phyloP scores from a whole-genome alignment of 2,888 invertebrate genomes.

The Apamea epomidion region DNA sequence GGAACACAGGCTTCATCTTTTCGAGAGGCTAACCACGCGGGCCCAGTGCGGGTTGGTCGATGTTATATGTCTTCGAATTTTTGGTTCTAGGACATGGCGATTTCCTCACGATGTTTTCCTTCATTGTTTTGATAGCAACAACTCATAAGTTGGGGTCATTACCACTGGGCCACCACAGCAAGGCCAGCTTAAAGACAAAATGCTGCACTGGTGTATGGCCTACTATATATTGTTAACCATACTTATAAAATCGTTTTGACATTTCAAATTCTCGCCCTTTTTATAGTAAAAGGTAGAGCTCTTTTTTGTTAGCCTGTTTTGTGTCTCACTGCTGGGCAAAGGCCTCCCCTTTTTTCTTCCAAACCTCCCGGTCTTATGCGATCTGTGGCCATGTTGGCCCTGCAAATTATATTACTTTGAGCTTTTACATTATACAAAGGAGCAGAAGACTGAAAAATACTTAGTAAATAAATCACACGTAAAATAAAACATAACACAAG shows the following conservation, averaged over 20 bases:
- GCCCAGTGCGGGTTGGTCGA: neutral
- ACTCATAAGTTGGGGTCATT: neutral
- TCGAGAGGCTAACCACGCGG: neutral
- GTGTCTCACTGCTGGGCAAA: too few relatives aligned
- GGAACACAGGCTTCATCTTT: neutral
- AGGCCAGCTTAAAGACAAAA: neutral
- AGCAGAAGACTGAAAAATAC: neutral
- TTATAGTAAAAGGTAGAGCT: neutral
- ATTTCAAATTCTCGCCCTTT: accelerated
- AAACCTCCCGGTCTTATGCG: too few relatives aligned
- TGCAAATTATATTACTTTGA: too few relatives aligned
- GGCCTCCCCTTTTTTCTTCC: too few relatives aligned
- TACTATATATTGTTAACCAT: neutral
- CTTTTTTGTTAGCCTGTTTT: neutral
- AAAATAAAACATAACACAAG: neutral
- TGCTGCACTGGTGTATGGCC: neutral
- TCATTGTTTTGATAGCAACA: neutral
- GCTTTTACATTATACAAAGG: neutral
- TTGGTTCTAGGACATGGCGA: neutral
- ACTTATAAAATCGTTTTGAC: neutral
- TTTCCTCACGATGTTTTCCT: neutral
- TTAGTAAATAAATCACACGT: neutral
- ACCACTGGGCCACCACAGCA: neutral
- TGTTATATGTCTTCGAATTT: neutral
- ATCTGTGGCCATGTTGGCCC: too few relatives aligned